Base-by-base conservation (phyloP, 1,140 invertebrate genomes). In the Holotrichia oblita region DNA sequence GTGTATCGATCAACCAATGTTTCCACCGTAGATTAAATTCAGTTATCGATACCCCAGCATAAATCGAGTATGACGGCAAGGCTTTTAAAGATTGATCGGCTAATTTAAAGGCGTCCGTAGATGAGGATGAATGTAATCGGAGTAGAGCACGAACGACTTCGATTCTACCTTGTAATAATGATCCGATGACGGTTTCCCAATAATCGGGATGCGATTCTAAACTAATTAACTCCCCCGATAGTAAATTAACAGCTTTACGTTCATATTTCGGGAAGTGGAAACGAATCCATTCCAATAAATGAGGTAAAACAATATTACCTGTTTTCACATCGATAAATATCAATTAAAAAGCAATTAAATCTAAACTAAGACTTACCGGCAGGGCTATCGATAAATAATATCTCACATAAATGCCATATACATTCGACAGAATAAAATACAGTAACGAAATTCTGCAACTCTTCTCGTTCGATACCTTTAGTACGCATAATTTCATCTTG, bases 341-440 rank as follows among this genome's bases (percentile, higher is more conserved):
- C n/a, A n/a, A n/a, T n/a, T 20, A 24, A 69, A 24, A 6, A 75
- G 7, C n/a, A n/a, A 40, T 14, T 14, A 1, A 40, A 14, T 7
- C 12, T 17, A 1, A 6, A 40, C n/a, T 12, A 10, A 14, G 72
- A 76, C 24, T 83, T 87, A 92, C 93, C 94, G 83, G 94, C 93
- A 55, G 93, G 89, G 79, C 90, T 90, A 85, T 97, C 94, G 40
- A 98, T 89, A 82, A 93, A 96, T 0, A 98, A 88, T 77, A 98
- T 96, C 89, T 98, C 96, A 85, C 94, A 95, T 14, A 98, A 88
- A 88, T 97, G 95, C 96, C 97, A 98, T 40, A 98, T 90, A 81
- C 97, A 94, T 87, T 98, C 96, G 64, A 97, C 91, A 69, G 96
- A 95, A 85, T 97, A 95, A 85, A 98, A 95, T 78, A 97, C 93